phyloP scores from a whole-genome alignment of 2,888 invertebrate genomes.

The Stenodema calcarata region DNA sequence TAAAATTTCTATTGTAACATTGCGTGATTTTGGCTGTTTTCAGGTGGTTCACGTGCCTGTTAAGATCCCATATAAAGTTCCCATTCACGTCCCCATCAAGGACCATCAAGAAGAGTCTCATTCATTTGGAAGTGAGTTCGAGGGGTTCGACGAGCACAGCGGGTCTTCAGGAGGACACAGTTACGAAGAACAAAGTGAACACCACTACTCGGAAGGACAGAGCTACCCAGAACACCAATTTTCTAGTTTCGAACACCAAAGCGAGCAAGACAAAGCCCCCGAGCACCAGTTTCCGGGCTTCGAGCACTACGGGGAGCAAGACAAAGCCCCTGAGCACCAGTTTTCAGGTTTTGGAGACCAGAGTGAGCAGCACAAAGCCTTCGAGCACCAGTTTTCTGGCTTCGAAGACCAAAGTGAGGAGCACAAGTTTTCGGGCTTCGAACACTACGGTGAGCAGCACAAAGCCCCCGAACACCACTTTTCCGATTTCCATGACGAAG shows the following conservation, averaged over 20 bases:
- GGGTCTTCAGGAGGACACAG: background rate
- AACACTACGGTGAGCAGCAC: background rate
- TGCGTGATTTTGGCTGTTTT: background rate
- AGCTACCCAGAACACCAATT: background rate
- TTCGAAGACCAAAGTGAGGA: background rate
- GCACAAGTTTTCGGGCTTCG: background rate
- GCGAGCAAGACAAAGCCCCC: background rate
- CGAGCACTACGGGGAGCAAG: too few species aligned
- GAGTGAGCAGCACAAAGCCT: background rate
- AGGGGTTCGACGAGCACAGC: background rate
- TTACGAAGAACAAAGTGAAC: background rate
- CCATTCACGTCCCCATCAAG: constrained; percentile 1
- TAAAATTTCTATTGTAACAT: too few species aligned
- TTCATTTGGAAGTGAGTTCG: constrained; percentile 7
- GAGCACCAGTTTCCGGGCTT: background rate
- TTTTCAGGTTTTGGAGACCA: background rate
- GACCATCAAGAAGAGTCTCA: constrained; percentile 24
- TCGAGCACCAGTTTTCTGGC: background rate
- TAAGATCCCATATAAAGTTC: constrained; percentile 33
- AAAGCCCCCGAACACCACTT: background rate
- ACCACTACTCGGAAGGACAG: background rate
- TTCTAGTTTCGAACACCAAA: background rate
- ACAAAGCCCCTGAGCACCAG: background rate
- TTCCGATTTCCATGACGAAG: background rate
- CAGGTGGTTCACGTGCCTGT: constrained; percentile 31